Conservation (phyloP, 2,797 vertebrate species). For the Schizopygopsis pylzovi region DNA sequence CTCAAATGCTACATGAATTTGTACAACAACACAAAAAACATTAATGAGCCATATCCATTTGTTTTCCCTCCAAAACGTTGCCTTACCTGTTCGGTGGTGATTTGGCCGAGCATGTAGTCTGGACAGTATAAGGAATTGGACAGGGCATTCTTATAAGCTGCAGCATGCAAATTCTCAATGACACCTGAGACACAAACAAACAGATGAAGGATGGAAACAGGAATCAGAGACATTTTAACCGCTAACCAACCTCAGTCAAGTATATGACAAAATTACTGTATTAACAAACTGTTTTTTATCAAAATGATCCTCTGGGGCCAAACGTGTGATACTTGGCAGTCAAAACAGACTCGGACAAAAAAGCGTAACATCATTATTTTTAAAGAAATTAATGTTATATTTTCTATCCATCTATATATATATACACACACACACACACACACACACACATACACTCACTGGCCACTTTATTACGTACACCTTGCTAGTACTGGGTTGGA, state of each 20-base stretch:
- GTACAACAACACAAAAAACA: not conserved
- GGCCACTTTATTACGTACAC: no score
- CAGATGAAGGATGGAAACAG: not conserved
- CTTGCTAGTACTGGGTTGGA: no score
- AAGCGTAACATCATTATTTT: not conserved
- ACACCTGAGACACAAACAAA: conserved; percentile 69
- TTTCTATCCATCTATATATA: not conserved
- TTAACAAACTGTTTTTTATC: not conserved
- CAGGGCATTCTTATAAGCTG: conserved; percentile 89
- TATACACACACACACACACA: no score
- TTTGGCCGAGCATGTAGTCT: conserved; percentile 86
- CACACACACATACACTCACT: no score
- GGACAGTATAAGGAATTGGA: conserved; percentile 95
- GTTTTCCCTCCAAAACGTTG: not conserved
- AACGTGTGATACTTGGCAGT: not conserved
- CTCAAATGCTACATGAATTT: not conserved
- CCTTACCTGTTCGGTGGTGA: conserved; percentile 88
- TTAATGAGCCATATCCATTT: not conserved
- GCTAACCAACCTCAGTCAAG: not conserved
- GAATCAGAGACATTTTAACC: not conserved
- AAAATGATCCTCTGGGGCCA: not conserved
- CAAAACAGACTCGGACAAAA: not conserved
- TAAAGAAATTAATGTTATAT: not conserved
- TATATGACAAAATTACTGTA: not conserved
- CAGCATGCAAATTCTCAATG: conserved; percentile 88